Percentiles rank a stretch among this genome's conserved stretches.
Evolutionary conservation across 1,140 invertebrate species (phyloP).

Genomic region (Aethina tumida): DNA sequence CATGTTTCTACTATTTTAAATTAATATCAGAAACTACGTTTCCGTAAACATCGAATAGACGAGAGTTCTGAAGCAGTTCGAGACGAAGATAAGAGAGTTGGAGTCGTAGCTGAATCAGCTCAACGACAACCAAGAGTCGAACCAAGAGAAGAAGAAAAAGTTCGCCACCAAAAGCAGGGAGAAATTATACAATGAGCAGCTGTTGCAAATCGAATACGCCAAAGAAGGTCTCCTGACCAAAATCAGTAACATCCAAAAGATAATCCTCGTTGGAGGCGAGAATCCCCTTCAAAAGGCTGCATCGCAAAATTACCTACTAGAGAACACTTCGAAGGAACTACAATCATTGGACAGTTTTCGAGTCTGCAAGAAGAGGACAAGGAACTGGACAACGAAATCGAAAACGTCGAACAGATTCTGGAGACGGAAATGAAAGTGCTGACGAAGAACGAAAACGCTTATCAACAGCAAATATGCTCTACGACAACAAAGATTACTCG

Average conservation of each 20-base stretch:
- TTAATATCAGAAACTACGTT: conserved; percentile 23
- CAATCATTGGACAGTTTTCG: conserved; percentile 66
- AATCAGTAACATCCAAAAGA: conserved; percentile 83
- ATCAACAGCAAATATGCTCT: conserved; percentile 91
- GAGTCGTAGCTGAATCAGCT: conserved; percentile 58
- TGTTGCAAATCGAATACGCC: conserved; percentile 51
- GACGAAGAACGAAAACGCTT: conserved; percentile 79
- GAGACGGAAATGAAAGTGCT: conserved; percentile 73
- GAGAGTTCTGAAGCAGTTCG: conserved; percentile 21
- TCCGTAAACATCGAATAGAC: conserved; percentile 18
- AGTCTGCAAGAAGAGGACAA: conserved; percentile 85
- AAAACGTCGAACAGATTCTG: conserved; percentile 70
- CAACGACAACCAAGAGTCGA: conserved; percentile 1
- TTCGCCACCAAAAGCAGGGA: conserved; percentile 2
- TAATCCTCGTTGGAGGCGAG: conserved; percentile 94
- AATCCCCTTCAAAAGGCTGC: conserved; percentile 96
- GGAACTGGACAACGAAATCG: conserved; percentile 85
- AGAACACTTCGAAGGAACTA: conserved; percentile 79
- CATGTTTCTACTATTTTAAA: no score
- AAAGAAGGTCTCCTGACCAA: conserved; percentile 72
- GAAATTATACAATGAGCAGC: conserved; percentile 9
- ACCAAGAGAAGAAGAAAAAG: conserved; percentile 2
- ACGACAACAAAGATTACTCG: conserved; percentile 80
- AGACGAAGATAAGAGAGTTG: conserved; percentile 20
- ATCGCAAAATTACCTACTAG: conserved; percentile 78